Evolutionary conservation across 2,797 vertebrate genomes (phyloP), one percentile per base, ranked within the genome.

Genomic region (Malacoctenus gilli): DNA sequence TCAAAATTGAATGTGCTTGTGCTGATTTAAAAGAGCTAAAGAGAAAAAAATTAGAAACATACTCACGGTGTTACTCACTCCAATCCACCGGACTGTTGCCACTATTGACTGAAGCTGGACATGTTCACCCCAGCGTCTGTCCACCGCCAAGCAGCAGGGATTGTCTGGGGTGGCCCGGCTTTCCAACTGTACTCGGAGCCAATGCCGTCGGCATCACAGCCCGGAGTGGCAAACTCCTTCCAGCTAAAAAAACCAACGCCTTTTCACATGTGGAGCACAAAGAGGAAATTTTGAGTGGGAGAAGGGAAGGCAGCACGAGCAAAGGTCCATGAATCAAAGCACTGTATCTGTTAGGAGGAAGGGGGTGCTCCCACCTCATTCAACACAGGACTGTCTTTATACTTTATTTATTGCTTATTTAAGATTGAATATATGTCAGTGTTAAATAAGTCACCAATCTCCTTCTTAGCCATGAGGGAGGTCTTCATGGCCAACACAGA

Each of bases 31-130:
- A 89, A 75, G 51, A 89, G 89, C 81, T 83, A 71, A 75, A 77
- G 76, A 61, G 51, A 41, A 68, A 64, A 78, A 70, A 78, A 58
- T 19, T 35, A 67, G 60, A 68, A 84, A 85, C 72, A 87, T 89
- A 87, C 87, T 82, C 83, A 85, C 86, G 85, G 83, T 89, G 84
- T 90, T 89, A 89, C 90, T 89, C 91, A 89, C 71, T 39, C 62
- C 71, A 74, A 57, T 63, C 68, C 69, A 64, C 72, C 36, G 52
- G 83, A 69, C 62, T 63, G 65, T 64, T 72, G 68, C 56, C 68
- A 43, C 64, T 75, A 75, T 77, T 71, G 72, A 68, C 71, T 85
- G 54, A 82, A 83, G 79, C n/a, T 72, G 85, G 85, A 84, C 85
- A 71, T 62, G 23, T 76, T 86, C 77, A 69, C 68, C 55, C 69